Evolutionary conservation across 2,888 invertebrate species (phyloP).

Genomic region (Parelbella ahira): DNA sequence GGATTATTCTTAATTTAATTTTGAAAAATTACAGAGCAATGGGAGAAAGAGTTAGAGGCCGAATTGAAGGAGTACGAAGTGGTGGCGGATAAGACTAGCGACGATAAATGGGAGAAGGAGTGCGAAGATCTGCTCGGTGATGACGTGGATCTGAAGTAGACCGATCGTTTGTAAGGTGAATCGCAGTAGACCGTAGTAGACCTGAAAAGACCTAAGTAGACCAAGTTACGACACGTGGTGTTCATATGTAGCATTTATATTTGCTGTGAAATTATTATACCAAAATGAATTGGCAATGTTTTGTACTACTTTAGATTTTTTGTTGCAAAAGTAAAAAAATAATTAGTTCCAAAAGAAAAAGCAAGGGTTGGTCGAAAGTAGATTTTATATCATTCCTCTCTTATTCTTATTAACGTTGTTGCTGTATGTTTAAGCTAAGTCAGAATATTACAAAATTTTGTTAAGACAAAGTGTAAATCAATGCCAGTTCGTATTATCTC

Average conservation of each 20-base stretch:
- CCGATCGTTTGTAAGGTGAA: too few species aligned
- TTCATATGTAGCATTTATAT: neutral
- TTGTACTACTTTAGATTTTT: neutral
- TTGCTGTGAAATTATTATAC: neutral
- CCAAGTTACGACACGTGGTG: neutral
- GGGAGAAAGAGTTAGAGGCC: slow-evolving; percentile 97
- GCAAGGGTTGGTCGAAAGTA: neutral
- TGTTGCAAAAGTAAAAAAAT: neutral
- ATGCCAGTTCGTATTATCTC: too few species aligned
- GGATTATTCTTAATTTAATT: too few species aligned
- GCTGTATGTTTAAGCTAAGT: too few species aligned
- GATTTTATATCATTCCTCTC: slow-evolving; percentile 1
- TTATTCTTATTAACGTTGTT: neutral
- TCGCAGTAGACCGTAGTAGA: slow-evolving; percentile 21
- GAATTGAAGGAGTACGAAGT: slow-evolving; percentile 97
- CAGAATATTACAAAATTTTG: too few species aligned
- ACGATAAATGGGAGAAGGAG: slow-evolving; percentile 84
- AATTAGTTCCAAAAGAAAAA: neutral
- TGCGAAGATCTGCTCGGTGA: slow-evolving; percentile 85
- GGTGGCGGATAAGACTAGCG: slow-evolving; percentile 78
- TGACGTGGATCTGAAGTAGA: slow-evolving; percentile 81
- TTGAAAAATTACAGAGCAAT: slow-evolving; percentile 91
- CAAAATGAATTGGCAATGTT: neutral
- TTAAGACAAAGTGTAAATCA: too few species aligned
- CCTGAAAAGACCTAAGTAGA: slow-evolving; percentile 9